phyloP scores from a whole-genome alignment of 1,140 invertebrate genomes.

The Globodera ellingtonae region DNA sequence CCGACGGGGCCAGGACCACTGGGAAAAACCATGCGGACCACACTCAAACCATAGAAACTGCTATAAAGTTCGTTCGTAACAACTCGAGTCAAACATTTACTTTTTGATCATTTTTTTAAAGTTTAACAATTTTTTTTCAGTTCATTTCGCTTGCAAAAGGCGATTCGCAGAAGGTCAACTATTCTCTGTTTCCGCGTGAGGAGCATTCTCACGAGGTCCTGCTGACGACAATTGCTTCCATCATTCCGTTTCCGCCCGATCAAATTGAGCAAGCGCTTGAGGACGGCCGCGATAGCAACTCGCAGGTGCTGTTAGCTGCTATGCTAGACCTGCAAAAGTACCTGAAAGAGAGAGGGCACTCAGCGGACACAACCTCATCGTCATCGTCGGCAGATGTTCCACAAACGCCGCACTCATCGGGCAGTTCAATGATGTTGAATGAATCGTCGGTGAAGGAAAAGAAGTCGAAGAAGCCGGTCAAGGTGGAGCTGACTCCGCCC shows the following conservation, averaged over 20 bases:
- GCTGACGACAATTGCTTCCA: not conserved
- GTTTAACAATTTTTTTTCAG: not conserved
- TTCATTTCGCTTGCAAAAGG: slow-evolving; percentile 10
- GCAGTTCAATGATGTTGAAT: not conserved
- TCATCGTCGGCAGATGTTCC: not conserved
- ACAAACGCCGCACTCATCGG: not conserved
- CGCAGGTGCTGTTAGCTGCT: slow-evolving; percentile 19
- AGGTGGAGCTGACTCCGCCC: not conserved
- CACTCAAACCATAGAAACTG: not conserved
- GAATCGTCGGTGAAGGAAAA: not conserved
- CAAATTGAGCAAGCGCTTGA: slow-evolving; percentile 36
- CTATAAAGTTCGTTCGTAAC: too few relatives aligned
- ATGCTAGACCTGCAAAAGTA: slow-evolving; percentile 15
- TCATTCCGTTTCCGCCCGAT: slow-evolving; percentile 19
- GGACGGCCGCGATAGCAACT: slow-evolving; percentile 6
- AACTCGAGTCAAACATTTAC: too few relatives aligned
- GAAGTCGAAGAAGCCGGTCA: not conserved
- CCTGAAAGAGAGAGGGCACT: not conserved
- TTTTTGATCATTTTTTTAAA: too few relatives aligned
- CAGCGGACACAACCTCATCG: not conserved
- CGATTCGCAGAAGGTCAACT: slow-evolving; percentile 4
- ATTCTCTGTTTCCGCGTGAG: slow-evolving; percentile 24
- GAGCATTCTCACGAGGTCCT: slow-evolving; percentile 18
- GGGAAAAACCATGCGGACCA: not conserved
- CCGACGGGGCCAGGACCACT: not conserved